These are phyloP conservation scores for Eulithis prunata DNA, from an alignment of 2,888 invertebrate genomes.

Conservation along the genomic window DNA sequence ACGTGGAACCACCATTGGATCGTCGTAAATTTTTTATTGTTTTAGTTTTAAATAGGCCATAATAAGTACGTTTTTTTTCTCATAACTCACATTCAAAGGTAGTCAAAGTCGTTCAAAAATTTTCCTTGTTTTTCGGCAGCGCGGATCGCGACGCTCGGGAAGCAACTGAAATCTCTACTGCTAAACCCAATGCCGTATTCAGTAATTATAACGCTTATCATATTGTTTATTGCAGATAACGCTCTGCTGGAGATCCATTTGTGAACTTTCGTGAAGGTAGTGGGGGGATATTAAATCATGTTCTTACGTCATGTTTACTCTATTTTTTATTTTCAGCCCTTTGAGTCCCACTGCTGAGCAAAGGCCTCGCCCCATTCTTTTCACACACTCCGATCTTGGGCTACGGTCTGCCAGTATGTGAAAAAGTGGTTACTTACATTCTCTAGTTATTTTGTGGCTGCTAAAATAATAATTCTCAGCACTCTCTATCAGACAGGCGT, in stretches of 20 bases:
- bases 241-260: conserved; percentile 36
- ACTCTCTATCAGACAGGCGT: background rate
- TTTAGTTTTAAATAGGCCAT: too few relatives aligned
- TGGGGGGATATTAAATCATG: conserved; percentile 2
- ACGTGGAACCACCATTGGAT: too few relatives aligned
- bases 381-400: too few relatives aligned
- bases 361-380: too few relatives aligned
- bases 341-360: too few relatives aligned
- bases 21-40: too few relatives aligned
- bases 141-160: conserved; percentile 8
- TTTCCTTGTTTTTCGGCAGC: conserved; percentile 1
- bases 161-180: conserved; percentile 22
- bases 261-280: conserved; percentile 24
- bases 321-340: too few relatives aligned
- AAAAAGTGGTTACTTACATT: too few relatives aligned
- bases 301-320: background rate
- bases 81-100: conserved; percentile 23
- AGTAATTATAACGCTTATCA: conserved; percentile 37
- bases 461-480: background rate
- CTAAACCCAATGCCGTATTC: conserved; percentile 18
- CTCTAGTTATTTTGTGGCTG: background rate
- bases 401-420: too few relatives aligned
- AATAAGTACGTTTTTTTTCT: background rate
- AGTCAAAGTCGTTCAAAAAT: background rate
- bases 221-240: conserved; percentile 35